Evolutionary conservation across 1,140 invertebrate species (phyloP).

Genomic region (Ganaspis sp.): DNA sequence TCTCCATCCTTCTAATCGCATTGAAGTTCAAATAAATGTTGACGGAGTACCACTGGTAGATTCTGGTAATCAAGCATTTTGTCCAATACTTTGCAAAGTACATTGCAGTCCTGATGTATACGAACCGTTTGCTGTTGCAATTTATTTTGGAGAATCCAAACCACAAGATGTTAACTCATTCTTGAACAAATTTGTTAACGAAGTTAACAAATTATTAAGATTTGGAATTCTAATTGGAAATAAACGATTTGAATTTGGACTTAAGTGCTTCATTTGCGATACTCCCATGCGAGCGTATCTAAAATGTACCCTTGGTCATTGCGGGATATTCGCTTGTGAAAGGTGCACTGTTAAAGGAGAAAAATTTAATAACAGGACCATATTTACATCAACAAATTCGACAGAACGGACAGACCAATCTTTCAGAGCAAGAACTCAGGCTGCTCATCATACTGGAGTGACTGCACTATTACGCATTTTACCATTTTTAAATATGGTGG

Average conservation of each 20-base stretch:
- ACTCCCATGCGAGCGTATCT: slow-evolving; percentile 48
- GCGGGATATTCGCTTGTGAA: slow-evolving; percentile 39
- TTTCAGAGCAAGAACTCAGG: slow-evolving; percentile 45
- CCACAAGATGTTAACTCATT: slow-evolving; percentile 32
- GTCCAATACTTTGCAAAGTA: slow-evolving; percentile 42
- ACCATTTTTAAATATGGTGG: neutral
- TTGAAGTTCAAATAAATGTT: slow-evolving; percentile 40
- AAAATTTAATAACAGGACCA: slow-evolving; percentile 13
- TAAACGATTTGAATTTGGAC: slow-evolving; percentile 1
- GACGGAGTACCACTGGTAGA: slow-evolving; percentile 39
- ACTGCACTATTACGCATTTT: slow-evolving; percentile 30
- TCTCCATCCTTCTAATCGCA: slow-evolving; percentile 33
- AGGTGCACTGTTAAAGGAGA: slow-evolving; percentile 39
- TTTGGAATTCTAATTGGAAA: slow-evolving; percentile 28
- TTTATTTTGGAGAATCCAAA: slow-evolving; percentile 46
- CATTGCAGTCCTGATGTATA: slow-evolving; percentile 26
- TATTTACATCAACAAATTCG: slow-evolving; percentile 32
- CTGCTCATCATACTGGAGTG: slow-evolving; percentile 39
- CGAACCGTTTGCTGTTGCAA: slow-evolving; percentile 41
- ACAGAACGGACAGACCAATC: slow-evolving; percentile 41
- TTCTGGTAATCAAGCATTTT: slow-evolving; percentile 30
- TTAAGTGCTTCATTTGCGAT: slow-evolving; percentile 43
- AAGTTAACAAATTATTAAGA: slow-evolving; percentile 39
- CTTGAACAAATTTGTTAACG: slow-evolving; percentile 26
- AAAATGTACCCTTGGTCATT: slow-evolving; percentile 41